phyloP scores from a whole-genome alignment of 1,140 invertebrate genomes.

The Helicoverpa armigera region DNA sequence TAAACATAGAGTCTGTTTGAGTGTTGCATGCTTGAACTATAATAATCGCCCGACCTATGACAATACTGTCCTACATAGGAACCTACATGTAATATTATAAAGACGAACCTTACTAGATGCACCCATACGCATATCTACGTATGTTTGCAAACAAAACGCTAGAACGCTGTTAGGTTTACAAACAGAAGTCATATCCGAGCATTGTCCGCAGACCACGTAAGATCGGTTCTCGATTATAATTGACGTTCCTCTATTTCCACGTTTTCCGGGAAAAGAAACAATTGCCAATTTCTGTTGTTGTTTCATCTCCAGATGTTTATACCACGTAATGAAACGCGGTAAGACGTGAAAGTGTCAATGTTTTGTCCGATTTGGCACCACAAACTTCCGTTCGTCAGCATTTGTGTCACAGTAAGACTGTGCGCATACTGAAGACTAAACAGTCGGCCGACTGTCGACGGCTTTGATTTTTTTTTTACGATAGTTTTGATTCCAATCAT shows the following conservation, averaged over 20 bases:
- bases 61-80: not conserved
- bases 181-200: conserved; percentile 1
- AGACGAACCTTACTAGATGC: conserved; percentile 6
- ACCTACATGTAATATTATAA: not conserved
- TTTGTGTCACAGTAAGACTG: not conserved
- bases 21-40: not conserved
- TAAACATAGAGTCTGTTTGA: not conserved
- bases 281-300: not conserved
- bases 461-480: too few relatives aligned
- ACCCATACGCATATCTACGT: too few relatives aligned
- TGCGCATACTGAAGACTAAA: too few relatives aligned
- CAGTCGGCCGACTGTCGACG: too few relatives aligned
- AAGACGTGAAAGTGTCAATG: not conserved
- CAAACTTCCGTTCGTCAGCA: not conserved
- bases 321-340: not conserved
- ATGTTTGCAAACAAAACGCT: not conserved
- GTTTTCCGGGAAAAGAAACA: conserved; percentile 1
- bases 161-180: not conserved
- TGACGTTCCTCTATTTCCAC: not conserved
- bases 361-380: not conserved
- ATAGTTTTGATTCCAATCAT: too few relatives aligned
- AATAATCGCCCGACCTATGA: conserved; percentile 12
- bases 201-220: not conserved
- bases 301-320: conserved; percentile 8
- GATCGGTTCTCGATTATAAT: not conserved